phyloP scores from a whole-genome alignment of 1,140 invertebrate genomes.

The Penaeus indicus region DNA sequence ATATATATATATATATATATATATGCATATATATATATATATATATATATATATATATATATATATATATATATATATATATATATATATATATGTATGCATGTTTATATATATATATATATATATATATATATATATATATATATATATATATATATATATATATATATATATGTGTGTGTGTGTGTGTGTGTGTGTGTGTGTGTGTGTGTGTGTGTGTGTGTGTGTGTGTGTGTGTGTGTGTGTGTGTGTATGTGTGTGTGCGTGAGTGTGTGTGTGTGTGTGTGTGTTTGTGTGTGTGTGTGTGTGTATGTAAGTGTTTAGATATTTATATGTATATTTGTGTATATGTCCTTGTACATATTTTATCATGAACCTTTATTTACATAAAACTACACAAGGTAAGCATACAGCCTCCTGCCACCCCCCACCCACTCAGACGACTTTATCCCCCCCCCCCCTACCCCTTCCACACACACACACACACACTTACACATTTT shows the following conservation, averaged over 20 bases:
- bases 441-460: neutral
- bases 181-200: neutral
- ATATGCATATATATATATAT: neutral
- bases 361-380: neutral
- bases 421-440: neutral
- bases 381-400: neutral
- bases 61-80: too few species aligned
- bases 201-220: neutral
- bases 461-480: neutral
- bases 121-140: neutral
- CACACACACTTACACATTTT: neutral
- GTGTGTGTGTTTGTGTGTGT: too few species aligned
- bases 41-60: too few species aligned
- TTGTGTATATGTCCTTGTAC: neutral
- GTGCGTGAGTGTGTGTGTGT: too few species aligned
- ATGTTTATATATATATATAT: neutral
- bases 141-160: slow-evolving; percentile 26
- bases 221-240: neutral
- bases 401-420: neutral
- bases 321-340: neutral
- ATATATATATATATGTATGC: neutral
- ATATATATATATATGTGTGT: neutral
- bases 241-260: neutral
- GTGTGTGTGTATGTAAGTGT: neutral
- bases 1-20: neutral